phyloP scores from a whole-genome alignment of 1,140 invertebrate genomes.

The Brachionus rotundiformis region DNA sequence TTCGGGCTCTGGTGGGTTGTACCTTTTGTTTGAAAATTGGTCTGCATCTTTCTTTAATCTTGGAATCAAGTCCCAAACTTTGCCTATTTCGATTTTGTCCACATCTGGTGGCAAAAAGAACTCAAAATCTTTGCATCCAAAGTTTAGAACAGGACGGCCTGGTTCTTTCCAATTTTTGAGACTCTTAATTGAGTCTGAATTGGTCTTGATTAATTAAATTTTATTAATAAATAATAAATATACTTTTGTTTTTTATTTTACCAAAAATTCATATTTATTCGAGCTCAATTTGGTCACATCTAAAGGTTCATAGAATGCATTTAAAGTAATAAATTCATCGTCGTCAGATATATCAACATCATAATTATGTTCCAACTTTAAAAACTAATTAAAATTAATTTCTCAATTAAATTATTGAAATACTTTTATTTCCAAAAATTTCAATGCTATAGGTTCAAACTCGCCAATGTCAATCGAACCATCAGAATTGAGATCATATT shows the following conservation, averaged over 20 bases:
- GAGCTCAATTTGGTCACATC: neutral
- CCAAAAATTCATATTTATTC: slow-evolving; percentile 22
- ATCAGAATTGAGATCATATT: slow-evolving; percentile 47
- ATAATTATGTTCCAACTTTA: slow-evolving; percentile 18
- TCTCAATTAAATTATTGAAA: neutral
- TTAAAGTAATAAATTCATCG: slow-evolving; percentile 49
- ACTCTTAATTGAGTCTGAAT: slow-evolving; percentile 7
- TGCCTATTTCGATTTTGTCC: neutral
- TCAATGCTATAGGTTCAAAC: slow-evolving; percentile 25
- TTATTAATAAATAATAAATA: no score
- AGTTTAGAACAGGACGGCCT: neutral
- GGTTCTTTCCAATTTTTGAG: slow-evolving; percentile 44
- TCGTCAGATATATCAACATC: neutral
- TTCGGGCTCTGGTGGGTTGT: slow-evolving; percentile 50
- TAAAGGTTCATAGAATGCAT: slow-evolving; percentile 45
- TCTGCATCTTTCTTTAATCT: neutral
- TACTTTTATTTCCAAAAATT: slow-evolving; percentile 20
- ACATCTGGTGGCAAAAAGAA: slow-evolving; percentile 8
- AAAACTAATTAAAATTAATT: neutral
- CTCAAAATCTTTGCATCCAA: slow-evolving; percentile 35
- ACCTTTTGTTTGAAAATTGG: slow-evolving; percentile 29
- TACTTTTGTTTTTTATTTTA: neutral
- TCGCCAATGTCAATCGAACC: slow-evolving; percentile 22
- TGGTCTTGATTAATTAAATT: slow-evolving; percentile 3
- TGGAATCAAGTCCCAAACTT: slow-evolving; percentile 30